Conservation (phyloP, 2,888 invertebrate species). For the Andricus curvator region DNA sequence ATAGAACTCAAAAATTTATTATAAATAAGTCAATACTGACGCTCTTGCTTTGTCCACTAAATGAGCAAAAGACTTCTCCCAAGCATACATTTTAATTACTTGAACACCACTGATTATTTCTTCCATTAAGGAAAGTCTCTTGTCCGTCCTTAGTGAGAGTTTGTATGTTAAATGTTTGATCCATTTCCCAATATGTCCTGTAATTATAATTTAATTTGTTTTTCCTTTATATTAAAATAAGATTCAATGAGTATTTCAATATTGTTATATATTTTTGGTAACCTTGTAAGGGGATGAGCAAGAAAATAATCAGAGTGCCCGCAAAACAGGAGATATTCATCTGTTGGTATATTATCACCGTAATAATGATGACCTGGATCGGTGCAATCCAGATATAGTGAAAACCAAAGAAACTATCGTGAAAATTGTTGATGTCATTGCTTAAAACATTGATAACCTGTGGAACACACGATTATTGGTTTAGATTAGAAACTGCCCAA, state of each 20-base stretch:
- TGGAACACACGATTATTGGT: conserved; percentile 24
- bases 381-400: conserved; percentile 89
- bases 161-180: conserved; percentile 78
- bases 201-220: conserved; percentile 47
- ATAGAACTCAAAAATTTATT: background rate
- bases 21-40: conserved; percentile 68
- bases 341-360: conserved; percentile 8
- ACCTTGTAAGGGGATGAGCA: conserved; percentile 78
- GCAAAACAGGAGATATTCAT: conserved; percentile 58
- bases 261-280: conserved; percentile 72
- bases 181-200: conserved; percentile 79
- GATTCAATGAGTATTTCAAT: background rate
- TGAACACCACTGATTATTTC: conserved; percentile 92
- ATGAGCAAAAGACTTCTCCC: conserved; percentile 89
- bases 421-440: conserved; percentile 88
- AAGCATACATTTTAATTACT: conserved; percentile 93
- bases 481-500: background rate
- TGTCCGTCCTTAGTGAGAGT: conserved; percentile 85
- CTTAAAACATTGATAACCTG: conserved; percentile 83
- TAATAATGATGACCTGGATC: conserved; percentile 78
- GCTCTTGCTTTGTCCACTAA: conserved; percentile 80
- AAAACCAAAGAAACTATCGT: conserved; percentile 84
- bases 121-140: conserved; percentile 92
- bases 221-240: background rate
- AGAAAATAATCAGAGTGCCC: conserved; percentile 79